Evolutionary conservation across 1,140 invertebrate genomes (phyloP).

Genomic region (Andricus grossulariae): DNA sequence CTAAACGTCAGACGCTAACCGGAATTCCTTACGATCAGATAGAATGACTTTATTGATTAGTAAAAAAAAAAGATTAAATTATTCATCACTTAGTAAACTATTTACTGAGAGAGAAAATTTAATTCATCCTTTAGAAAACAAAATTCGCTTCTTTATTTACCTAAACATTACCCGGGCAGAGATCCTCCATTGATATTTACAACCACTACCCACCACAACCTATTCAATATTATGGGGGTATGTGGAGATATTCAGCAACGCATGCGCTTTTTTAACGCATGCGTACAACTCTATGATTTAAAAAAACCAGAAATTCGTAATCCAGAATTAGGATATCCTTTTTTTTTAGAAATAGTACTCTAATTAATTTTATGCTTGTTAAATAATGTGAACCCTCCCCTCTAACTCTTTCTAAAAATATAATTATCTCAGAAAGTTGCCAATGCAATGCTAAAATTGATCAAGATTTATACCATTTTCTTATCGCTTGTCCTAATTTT

Average conservation of each 20-base stretch:
- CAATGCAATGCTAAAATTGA: no score
- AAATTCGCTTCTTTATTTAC: not conserved
- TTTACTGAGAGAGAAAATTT: not conserved
- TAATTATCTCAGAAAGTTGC: no score
- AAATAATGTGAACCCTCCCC: no score
- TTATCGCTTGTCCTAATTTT: no score
- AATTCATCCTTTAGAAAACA: not conserved
- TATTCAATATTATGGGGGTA: not conserved
- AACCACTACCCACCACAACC: not conserved
- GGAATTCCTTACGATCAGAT: not conserved
- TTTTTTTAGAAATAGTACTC: not conserved
- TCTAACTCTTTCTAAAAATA: no score
- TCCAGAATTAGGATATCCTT: not conserved
- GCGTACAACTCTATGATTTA: not conserved
- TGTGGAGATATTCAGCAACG: slow-evolving; percentile 2
- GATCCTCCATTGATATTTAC: slow-evolving; percentile 29
- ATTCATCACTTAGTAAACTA: not conserved
- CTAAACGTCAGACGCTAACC: not conserved
- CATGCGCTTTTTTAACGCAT: slow-evolving; percentile 18
- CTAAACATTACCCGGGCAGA: not conserved
- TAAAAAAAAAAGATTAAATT: not conserved
- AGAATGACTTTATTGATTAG: no score
- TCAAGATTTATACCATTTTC: no score
- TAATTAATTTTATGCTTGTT: not conserved
- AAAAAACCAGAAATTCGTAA: not conserved